phyloP scores from a whole-genome alignment of 2,888 invertebrate genomes.

The Nudaria mundana region DNA sequence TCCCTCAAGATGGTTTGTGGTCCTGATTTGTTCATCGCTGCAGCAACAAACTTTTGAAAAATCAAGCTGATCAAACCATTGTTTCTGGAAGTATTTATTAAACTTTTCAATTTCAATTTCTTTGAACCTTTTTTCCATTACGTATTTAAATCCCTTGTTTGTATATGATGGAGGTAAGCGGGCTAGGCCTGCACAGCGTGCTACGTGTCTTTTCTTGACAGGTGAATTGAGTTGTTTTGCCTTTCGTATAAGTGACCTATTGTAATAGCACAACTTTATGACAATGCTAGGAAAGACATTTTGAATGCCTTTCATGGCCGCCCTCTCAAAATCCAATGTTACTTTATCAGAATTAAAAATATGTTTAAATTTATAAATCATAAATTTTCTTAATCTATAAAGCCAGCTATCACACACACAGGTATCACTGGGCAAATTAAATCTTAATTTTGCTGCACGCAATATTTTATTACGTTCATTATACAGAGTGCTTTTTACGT shows the following conservation, averaged over 20 bases:
- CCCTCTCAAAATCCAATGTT: not conserved
- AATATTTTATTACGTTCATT: not conserved
- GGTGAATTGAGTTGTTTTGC: not conserved
- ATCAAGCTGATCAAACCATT: not conserved
- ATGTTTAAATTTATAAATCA: no score
- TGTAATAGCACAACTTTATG: not conserved
- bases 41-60: not conserved
- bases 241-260: not conserved
- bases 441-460: not conserved
- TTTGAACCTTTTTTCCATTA: not conserved
- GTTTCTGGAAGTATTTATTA: not conserved
- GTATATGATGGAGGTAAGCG: not conserved
- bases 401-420: no score
- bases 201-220: not conserved
- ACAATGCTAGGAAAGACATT: not conserved
- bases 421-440: not conserved
- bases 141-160: not conserved
- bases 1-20: not conserved
- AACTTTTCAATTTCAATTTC: not conserved
- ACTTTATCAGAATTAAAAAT: no score
- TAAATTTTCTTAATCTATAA: no score
- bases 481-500: not conserved
- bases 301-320: not conserved
- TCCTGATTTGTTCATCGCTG: not conserved
- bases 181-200: not conserved